A percentile compares a stretch with the other conserved stretches of the same genome.
Evolutionary conservation across 2,113 vertebrate genomes (phyloP).

Genomic region (Collichthys lucidus): DNA sequence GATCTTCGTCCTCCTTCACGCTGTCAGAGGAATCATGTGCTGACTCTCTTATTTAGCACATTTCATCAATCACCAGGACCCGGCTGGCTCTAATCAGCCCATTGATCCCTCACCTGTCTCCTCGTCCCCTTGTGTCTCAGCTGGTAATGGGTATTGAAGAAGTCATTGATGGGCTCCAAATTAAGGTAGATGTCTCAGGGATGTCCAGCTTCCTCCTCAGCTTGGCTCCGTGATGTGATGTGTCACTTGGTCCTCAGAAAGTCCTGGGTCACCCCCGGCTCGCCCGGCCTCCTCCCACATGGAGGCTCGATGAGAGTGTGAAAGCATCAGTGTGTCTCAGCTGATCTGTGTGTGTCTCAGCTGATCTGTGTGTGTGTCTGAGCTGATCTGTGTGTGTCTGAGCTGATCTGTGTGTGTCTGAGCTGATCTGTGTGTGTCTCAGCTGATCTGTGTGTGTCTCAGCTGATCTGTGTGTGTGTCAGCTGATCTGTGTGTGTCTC

Average conservation of each 20-base stretch:
- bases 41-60: neutral
- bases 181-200: slow-evolving; percentile 50
- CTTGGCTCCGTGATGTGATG: neutral
- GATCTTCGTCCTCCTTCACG: neutral
- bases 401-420: too few relatives aligned
- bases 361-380: too few relatives aligned
- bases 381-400: too few relatives aligned
- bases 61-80: slow-evolving; percentile 7
- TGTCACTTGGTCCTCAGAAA: slow-evolving; percentile 23
- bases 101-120: slow-evolving; percentile 39
- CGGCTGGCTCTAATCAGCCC: slow-evolving; percentile 15
- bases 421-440: too few relatives aligned
- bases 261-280: neutral
- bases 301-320: slow-evolving; percentile 4
- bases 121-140: neutral
- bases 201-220: slow-evolving; percentile 32
- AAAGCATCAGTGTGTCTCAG: neutral
- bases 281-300: neutral
- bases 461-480: too few relatives aligned
- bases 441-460: too few relatives aligned
- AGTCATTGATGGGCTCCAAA: slow-evolving; percentile 49
- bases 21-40: neutral
- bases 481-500: too few relatives aligned
- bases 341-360: too few relatives aligned
- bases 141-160: slow-evolving; percentile 23